Conservation (phyloP, 1,140 invertebrate species). For the Streblospio benedicti region DNA sequence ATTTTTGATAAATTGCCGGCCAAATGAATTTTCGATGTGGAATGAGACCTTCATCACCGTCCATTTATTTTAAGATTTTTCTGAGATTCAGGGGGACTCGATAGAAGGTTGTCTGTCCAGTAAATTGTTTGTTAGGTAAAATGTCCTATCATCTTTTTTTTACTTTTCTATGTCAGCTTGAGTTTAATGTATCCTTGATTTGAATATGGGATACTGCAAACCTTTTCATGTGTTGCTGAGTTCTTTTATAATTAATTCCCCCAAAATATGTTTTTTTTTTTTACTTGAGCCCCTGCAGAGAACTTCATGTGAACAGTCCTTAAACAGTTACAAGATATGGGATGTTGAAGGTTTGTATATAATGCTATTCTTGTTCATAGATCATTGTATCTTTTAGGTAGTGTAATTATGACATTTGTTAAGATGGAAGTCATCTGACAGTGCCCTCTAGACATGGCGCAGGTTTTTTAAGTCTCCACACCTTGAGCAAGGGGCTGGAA, state of each 20-base stretch:
- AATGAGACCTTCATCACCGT: too few species aligned
- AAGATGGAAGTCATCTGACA: neutral
- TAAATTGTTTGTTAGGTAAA: too few species aligned
- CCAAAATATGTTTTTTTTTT: neutral
- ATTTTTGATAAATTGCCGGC: too few species aligned
- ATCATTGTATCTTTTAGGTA: constrained; percentile 8
- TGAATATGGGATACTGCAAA: neutral
- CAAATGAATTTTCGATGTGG: too few species aligned
- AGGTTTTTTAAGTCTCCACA: too few species aligned
- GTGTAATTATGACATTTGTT: neutral
- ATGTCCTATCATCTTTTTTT: too few species aligned
- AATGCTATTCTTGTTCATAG: neutral
- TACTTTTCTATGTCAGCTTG: neutral
- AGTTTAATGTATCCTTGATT: neutral
- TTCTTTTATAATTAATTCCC: neutral
- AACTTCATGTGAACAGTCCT: constrained; percentile 38
- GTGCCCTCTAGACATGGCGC: neutral
- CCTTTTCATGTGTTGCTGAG: neutral
- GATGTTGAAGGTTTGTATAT: constrained; percentile 46
- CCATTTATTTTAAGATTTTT: too few species aligned
- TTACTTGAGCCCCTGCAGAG: constrained; percentile 29
- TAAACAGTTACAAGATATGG: constrained; percentile 47
- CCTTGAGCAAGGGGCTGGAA: too few species aligned
- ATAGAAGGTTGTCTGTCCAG: too few species aligned
- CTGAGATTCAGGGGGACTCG: too few species aligned